Base-by-base conservation (phyloP, 2,888 invertebrate species). In the Apodemia mormo region DNA sequence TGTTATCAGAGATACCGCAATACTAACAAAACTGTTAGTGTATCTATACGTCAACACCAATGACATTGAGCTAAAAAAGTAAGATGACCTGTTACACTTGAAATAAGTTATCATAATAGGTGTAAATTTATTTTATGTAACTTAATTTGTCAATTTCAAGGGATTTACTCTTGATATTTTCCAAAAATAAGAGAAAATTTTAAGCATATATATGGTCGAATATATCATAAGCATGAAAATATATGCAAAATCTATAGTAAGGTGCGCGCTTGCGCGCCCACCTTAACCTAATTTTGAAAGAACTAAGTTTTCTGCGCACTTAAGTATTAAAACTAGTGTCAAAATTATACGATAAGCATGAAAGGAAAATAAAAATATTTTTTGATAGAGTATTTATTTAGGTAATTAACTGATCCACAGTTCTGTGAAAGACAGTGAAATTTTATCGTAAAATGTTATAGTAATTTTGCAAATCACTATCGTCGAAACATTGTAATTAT, bases 301-400 rank as follows among this genome's bases (percentile, higher is more conserved):
- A 45, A 45, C 1, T 45, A 2, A 45, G 45, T 45, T 45, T 45
- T 45, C 45, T 45, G 22, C 22, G n/a, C n/a, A n/a, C n/a, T n/a
- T n/a, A 72, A 8, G 8, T 22, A 22, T 45, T 10, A 9, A 10
- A 45, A 29, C 58, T 49, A 22, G 22, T 22, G 22, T 22, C 22
- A 22, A 22, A 22, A 22, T 22, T 22, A 22, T 0, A 22, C 22
- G 12, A 12, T 49, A 12, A 10, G 10, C 12, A 58, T 14, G n/a
- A 14, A 58, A 58, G 58, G 58, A 58, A 58, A 58, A 58, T 10
- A 7, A 58, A 58, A 58, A 58, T 58, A 29, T 58, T 10, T 58
- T 2, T 58, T 8, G 58, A 58, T 58, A 58, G 58, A 58, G 7
- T 8, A 58, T 58, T 58, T 58, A 58, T 58, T 10, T 58, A 58